A percentile compares a stretch with the other conserved stretches of the same genome.
phyloP scores from a whole-genome alignment of 2,888 invertebrate species.

The Agrotis clavis region DNA sequence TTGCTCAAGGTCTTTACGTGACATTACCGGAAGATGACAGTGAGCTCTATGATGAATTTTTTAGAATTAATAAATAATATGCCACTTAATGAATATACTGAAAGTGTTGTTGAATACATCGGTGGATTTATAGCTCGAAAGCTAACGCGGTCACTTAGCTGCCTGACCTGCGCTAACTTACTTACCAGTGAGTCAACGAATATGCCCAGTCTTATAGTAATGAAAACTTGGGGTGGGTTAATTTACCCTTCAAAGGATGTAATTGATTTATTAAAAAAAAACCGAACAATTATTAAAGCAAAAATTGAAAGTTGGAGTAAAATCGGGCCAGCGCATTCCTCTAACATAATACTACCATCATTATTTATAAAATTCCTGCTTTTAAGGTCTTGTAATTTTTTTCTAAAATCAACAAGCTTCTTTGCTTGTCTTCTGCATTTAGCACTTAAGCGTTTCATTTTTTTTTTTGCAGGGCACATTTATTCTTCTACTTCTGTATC shows the following conservation, averaged over 20 bases:
- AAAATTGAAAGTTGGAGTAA: slow-evolving; percentile 5
- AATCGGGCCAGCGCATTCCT: slow-evolving; percentile 1
- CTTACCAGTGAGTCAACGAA: not conserved
- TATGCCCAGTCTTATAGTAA: not conserved
- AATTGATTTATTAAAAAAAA: not conserved
- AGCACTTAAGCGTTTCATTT: too few relatives aligned
- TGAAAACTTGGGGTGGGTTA: not conserved
- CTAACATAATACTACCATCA: not conserved
- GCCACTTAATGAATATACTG: slow-evolving; percentile 5
- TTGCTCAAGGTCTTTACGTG: not conserved
- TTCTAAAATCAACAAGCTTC: slow-evolving; percentile 3
- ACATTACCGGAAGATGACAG: slow-evolving; percentile 5
- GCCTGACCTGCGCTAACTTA: slow-evolving; percentile 1
- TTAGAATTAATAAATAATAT: slow-evolving; percentile 8
- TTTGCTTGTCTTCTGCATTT: slow-evolving; percentile 1
- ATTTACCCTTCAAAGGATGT: not conserved
- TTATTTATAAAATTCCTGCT: not conserved
- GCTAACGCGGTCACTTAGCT: slow-evolving; percentile 6
- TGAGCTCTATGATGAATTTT: not conserved
- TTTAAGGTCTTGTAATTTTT: too few relatives aligned
- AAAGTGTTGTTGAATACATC: slow-evolving; percentile 1
- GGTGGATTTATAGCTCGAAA: slow-evolving; percentile 5
- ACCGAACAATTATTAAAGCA: slow-evolving; percentile 1
- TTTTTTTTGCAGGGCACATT: too few relatives aligned
- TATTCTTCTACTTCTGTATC: slow-evolving; percentile 4